These are phyloP conservation scores for Patella pellucida DNA, from an alignment of 2,888 invertebrate species.

Conservation along the genomic window DNA sequence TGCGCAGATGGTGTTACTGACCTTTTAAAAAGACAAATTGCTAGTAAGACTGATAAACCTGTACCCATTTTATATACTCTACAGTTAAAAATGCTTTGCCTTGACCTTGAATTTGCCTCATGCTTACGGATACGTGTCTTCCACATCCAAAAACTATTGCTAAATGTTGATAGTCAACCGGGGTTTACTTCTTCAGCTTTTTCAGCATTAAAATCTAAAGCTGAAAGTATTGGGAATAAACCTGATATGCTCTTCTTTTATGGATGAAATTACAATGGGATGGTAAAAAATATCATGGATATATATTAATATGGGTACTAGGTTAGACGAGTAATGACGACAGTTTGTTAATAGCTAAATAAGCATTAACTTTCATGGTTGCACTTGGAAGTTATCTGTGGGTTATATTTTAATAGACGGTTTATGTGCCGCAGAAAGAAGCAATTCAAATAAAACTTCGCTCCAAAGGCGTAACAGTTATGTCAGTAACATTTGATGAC, in stretches of 20 bases:
- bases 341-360: background rate
- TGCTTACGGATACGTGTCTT: no score
- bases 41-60: background rate
- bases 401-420: no score
- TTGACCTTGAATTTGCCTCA: background rate
- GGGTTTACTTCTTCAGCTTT: background rate
- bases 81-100: no score
- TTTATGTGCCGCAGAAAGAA: no score
- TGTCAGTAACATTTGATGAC: constrained; percentile 2
- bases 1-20: background rate
- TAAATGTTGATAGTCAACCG: background rate
- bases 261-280: background rate
- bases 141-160: background rate
- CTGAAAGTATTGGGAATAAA: no score
- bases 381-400: no score
- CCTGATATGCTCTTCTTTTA: background rate
- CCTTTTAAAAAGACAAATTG: background rate
- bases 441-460: background rate
- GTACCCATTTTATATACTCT: no score
- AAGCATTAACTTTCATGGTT: background rate
- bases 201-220: background rate
- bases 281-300: background rate
- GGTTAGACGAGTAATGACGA: background rate
- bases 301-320: constrained; percentile 11
- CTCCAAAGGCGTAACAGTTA: background rate